Conservation (phyloP, 2,797 vertebrate species). For the Gymnothorax javanicus region DNA sequence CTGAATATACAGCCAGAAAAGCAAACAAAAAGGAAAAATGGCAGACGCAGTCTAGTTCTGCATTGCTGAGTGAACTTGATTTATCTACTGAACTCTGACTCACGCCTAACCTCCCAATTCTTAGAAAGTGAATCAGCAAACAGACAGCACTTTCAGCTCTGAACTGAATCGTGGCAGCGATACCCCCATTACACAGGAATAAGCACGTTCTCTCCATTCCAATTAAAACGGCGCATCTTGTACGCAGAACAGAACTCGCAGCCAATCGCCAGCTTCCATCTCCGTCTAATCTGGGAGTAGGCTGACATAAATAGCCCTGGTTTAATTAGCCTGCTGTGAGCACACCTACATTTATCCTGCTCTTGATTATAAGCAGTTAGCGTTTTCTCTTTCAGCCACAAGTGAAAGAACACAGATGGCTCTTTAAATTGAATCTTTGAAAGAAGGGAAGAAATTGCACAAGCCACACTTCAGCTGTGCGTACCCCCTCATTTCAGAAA, state of each 20-base stretch:
- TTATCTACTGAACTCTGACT: neutral
- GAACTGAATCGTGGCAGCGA: conserved; percentile 14
- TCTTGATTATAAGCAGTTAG: neutral
- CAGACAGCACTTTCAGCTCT: conserved; percentile 16
- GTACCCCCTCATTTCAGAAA: neutral
- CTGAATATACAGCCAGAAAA: neutral
- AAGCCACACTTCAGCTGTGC: neutral
- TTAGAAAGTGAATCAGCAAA: neutral
- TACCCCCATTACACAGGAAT: conserved; percentile 35
- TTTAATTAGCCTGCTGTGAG: neutral
- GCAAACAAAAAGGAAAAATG: neutral
- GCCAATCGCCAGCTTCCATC: neutral
- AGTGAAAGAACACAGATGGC: neutral
- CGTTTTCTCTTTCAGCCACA: neutral
- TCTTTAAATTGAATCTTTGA: neutral
- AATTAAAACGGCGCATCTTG: conserved; percentile 15
- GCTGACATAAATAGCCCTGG: neutral
- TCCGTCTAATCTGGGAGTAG: neutral
- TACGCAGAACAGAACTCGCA: neutral
- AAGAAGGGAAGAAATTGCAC: neutral
- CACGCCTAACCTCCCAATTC: neutral
- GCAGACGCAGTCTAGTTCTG: neutral
- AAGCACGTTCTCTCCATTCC: conserved; percentile 32
- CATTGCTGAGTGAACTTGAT: neutral
- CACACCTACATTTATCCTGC: neutral